These are phyloP conservation scores for Nineta flava DNA, from an alignment of 2,888 invertebrate species.

Conservation along the genomic window DNA sequence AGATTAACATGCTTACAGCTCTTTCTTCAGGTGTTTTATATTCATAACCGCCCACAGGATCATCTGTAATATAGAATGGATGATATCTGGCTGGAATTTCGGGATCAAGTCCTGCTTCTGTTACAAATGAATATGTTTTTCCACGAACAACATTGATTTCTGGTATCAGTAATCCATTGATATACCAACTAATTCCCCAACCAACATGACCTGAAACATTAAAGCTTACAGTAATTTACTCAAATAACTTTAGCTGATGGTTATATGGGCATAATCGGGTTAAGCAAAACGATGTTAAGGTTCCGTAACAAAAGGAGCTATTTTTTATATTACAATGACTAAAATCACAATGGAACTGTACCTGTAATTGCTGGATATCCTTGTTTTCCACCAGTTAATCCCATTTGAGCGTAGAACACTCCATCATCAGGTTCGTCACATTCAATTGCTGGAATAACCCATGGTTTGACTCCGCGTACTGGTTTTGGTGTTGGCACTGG, in stretches of 20 bases:
- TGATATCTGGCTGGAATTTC: slow-evolving; percentile 71
- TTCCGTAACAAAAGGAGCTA: background rate
- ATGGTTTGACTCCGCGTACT: slow-evolving; percentile 41
- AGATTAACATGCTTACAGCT: slow-evolving; percentile 44
- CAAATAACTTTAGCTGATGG: too few relatives aligned
- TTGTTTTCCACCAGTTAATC: slow-evolving; percentile 78
- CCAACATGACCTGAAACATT: slow-evolving; percentile 62
- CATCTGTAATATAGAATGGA: slow-evolving; percentile 87
- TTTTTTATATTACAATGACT: background rate
- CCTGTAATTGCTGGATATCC: slow-evolving; percentile 83
- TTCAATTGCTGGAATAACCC: slow-evolving; percentile 80
- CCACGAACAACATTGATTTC: slow-evolving; percentile 81
- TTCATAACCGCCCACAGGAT: slow-evolving; percentile 77
- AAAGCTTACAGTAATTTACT: background rate
- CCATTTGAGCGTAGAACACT: slow-evolving; percentile 85
- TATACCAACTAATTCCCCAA: slow-evolving; percentile 90
- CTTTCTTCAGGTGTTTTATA: slow-evolving; percentile 70
- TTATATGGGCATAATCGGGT: too few relatives aligned
- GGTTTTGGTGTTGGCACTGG: slow-evolving; percentile 44
- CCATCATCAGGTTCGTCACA: slow-evolving; percentile 84
- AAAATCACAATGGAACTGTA: slow-evolving; percentile 20
- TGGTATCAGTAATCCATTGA: slow-evolving; percentile 82
- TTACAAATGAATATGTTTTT: slow-evolving; percentile 71
- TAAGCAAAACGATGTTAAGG: too few relatives aligned
- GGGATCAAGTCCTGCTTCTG: slow-evolving; percentile 70